Base-by-base conservation (phyloP, 2,797 vertebrate species). In the Astyanax mexicanus region DNA sequence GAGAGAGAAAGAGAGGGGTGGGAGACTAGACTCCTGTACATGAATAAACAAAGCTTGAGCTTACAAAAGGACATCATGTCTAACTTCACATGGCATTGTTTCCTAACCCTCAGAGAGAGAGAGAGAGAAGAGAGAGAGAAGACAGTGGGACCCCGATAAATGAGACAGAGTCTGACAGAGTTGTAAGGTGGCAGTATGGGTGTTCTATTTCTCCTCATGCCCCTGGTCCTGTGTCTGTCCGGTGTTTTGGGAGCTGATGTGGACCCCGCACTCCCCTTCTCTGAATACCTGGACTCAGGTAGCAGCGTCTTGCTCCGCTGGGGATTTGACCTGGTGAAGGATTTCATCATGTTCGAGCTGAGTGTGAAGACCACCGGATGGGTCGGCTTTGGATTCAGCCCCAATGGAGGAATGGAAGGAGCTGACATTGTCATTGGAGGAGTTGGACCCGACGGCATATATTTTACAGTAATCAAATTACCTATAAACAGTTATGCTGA, bases 351-450 rank as follows among this genome's bases (percentile, higher is more conserved):
- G 0, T 90, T 95, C 52, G 89, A 92, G 49, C 80, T 95, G 61
- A 82, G 83, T 1, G 86, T 93, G 69, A 91, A 69, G 70, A 91
- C 91, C 35, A 85, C 85, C 4, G 93, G 91, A 40, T 96, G 93
- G 93, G 83, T 95, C 47, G 86, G 92, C 66, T 86, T 95, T 60
- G 95, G 94, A 15, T 83, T 95, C 60, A 95, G 89, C 58, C 75
- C 85, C 13, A 83, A 82, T 0, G 88, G 91, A 81, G 83, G 81
- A 32, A 92, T 93, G 84, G 19, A 42, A 0, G 93, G 89, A 15
- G 84, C 92, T 0, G 95, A 95, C 60, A 88, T 94, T 0, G 85
- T 94, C 45, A 89, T 92, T 0, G 95, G 93, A 72, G 94, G 90
- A 45, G 73, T 93, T 51, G 82, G 88, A 58, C 38, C 88, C 0